Percentiles rank a stretch among this genome's conserved stretches.
phyloP scores from a whole-genome alignment of 1,140 invertebrate genomes.

The Pentalonia nigronervosa region DNA sequence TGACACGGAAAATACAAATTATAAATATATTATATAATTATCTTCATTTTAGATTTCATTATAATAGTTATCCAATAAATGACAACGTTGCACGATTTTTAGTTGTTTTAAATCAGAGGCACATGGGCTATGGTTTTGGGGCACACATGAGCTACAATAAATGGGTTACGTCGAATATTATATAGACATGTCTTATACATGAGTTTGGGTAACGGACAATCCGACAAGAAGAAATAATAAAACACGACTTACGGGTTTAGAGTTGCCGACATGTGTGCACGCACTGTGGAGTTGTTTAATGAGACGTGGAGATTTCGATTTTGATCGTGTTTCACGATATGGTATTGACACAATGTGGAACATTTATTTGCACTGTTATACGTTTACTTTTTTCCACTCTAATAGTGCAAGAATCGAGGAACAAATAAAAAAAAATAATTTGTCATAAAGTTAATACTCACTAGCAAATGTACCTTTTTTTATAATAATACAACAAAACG shows the following conservation, averaged over 20 bases:
- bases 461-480: neutral
- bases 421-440: neutral
- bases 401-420: neutral
- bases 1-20: too few relatives aligned
- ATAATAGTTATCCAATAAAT: too few relatives aligned
- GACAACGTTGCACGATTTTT: too few relatives aligned
- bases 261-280: neutral
- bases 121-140: too few relatives aligned
- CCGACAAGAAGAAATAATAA: neutral
- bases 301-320: neutral
- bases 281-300: neutral
- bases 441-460: neutral
- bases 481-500: neutral
- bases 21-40: too few relatives aligned
- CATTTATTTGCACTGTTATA: neutral
- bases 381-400: neutral
- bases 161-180: neutral
- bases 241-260: neutral
- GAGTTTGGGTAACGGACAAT: neutral
- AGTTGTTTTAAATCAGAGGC: too few relatives aligned
- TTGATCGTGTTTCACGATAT: neutral
- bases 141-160: too few relatives aligned
- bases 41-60: too few relatives aligned
- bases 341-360: neutral
- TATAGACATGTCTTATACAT: neutral